Conservation (phyloP, 2,888 invertebrate species). For the Hydriomena furcata region DNA sequence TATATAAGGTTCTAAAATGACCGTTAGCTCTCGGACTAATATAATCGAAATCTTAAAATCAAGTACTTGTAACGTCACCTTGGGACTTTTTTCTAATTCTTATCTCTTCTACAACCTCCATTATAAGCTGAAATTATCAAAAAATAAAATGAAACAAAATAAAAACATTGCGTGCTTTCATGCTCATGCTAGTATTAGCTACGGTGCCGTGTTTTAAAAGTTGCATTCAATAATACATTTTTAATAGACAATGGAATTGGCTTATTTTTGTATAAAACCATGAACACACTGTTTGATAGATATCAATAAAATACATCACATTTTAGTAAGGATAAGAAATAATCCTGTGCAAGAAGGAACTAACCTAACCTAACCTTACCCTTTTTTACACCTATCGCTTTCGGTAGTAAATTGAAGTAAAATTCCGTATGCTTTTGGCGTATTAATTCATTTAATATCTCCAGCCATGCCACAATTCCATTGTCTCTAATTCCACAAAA, state of each 20-base stretch:
- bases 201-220: conserved; percentile 11
- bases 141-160: conserved; percentile 46
- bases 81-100: conserved; percentile 79
- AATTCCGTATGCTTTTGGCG: too few relatives aligned
- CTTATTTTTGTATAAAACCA: too few relatives aligned
- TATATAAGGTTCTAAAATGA: not conserved
- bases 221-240: conserved; percentile 4
- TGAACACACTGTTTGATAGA: too few relatives aligned
- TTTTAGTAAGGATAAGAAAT: too few relatives aligned
- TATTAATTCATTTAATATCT: too few relatives aligned
- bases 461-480: conserved; percentile 11
- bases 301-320: too few relatives aligned
- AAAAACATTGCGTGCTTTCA: conserved; percentile 33
- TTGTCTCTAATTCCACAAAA: conserved; percentile 2
- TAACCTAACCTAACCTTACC: too few relatives aligned
- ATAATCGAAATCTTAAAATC: conserved; percentile 42
- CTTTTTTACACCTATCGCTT: too few relatives aligned
- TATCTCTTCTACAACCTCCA: conserved; percentile 82
- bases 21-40: conserved; percentile 4
- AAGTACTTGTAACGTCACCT: conserved; percentile 66
- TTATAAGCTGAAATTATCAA: conserved; percentile 78
- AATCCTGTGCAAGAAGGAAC: too few relatives aligned
- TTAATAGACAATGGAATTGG: conserved; percentile 1
- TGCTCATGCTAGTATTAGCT: conserved; percentile 44
- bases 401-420: too few relatives aligned